Evolutionary conservation across 2,113 vertebrate species (phyloP).

Genomic region (Eulemur rufifrons): DNA sequence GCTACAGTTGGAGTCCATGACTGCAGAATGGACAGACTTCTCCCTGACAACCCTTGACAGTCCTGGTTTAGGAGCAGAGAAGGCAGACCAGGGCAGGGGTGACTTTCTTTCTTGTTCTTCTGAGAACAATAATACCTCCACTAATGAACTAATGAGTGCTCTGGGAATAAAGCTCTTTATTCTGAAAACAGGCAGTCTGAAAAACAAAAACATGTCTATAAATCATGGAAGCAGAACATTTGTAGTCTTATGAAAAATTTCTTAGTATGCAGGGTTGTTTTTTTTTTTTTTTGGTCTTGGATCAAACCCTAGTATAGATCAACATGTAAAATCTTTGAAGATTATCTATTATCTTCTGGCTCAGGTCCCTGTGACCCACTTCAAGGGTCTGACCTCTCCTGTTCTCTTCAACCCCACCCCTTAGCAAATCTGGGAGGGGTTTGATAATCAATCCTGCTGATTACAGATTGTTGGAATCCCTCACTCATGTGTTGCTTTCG

Average conservation of each 20-base stretch:
- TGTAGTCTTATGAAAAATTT: constrained; percentile 52
- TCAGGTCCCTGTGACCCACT: constrained; percentile 44
- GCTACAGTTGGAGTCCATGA: neutral
- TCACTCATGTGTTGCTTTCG: neutral
- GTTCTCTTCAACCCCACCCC: neutral
- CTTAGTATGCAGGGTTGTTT: neutral
- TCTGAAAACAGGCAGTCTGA: constrained; percentile 62
- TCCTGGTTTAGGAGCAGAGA: neutral
- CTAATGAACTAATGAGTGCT: constrained; percentile 61
- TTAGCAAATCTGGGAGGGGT: neutral
- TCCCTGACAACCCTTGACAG: neutral
- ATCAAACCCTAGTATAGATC: constrained; percentile 18
- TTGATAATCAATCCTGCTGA: neutral
- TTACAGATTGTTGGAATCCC: neutral
- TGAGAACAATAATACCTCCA: constrained; percentile 52
- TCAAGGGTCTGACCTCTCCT: neutral
- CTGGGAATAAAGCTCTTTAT: constrained; percentile 56
- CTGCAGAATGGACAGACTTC: neutral
- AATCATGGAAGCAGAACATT: constrained; percentile 57
- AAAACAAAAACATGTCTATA: constrained; percentile 73
- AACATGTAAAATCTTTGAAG: constrained; percentile 27
- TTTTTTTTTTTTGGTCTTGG: constrained; percentile 35
- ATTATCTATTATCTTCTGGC: constrained; percentile 36
- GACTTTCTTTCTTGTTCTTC: constrained; percentile 46
- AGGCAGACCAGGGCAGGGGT: neutral